Base-by-base conservation (phyloP, 23 tunicate species). In the Pegea sp. region DNA sequence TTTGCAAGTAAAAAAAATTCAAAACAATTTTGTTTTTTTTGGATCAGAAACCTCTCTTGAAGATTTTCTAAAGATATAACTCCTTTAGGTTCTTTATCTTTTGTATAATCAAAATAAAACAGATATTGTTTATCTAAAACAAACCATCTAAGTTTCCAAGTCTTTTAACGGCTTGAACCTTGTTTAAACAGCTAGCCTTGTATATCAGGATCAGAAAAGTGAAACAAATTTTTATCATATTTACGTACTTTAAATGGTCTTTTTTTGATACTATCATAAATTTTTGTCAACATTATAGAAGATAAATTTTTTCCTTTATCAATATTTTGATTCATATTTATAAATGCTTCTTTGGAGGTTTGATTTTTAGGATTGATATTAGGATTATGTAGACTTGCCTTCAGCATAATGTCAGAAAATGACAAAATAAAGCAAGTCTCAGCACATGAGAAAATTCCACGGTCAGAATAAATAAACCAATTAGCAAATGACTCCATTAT, bases 401-500 rank as follows among this genome's bases (percentile, higher is more conserved):
- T 87, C 22, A 87, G 78, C 96, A 87, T 75, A 22, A 87, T 87
- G 65, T 75, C 67, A 5, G 96, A 70, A 64, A 87, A 87, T 20
- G 96, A 75, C 23, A 87, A 44, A 64, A 87, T 69, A 54, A 75
- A 87, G 60, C 96, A 87, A 33, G 96, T 87, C 28, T 87, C 96
- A 56, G 75, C 6, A 52, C 28, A 34, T 0, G 21, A 38, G 42
- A 84, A 84, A 11, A 84, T 68, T 19, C 80, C 95, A 18, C 76
- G 76, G 52, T 84, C 74, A 50, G 84, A 84, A 18, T 34, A 30
- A 52, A 84, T 73, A 58, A 75, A 87, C 31, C 89, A 30, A 26
- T 67, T 53, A 42, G 96, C 87, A 69, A 87, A 87, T 24, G 96
- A 44, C 44, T 87, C 96, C 87, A 87, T 87, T 78, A 87, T 87